phyloP scores from a whole-genome alignment of 1,140 invertebrate species.

The Scaptomyza montana region DNA sequence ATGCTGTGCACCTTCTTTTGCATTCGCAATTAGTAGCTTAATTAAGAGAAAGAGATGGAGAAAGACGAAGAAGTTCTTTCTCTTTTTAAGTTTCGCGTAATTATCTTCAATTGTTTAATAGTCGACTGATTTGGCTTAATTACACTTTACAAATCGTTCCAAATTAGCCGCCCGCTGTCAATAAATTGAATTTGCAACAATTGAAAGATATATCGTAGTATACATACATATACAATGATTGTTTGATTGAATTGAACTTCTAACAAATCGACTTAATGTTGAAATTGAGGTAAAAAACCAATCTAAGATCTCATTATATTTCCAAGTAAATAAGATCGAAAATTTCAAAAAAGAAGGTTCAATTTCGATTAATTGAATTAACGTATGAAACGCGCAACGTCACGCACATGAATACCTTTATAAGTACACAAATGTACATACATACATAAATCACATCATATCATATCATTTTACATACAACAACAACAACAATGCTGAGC shows the following conservation, averaged over 20 bases:
- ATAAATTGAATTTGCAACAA: conserved; percentile 31
- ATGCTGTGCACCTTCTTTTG: not conserved
- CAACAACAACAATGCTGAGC: conserved; percentile 56
- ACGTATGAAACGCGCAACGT: not conserved
- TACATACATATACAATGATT: not conserved
- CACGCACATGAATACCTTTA: conserved; percentile 4
- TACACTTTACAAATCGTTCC: conserved; percentile 16
- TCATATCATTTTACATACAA: conserved; percentile 63
- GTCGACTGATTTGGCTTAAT: conserved; percentile 63
- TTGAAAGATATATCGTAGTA: not conserved
- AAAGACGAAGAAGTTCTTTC: not conserved
- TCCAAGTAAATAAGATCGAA: not conserved
- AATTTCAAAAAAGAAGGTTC: not conserved
- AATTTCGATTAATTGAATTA: no score
- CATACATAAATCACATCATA: conserved; percentile 9
- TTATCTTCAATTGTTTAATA: conserved; percentile 75
- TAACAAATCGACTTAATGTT: not conserved
- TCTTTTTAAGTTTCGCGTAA: conserved; percentile 55
- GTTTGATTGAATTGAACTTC: conserved; percentile 7
- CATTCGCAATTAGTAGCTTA: conserved; percentile 35
- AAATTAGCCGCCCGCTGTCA: conserved; percentile 10
- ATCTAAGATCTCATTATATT: not conserved
- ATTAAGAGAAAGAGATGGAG: not conserved
- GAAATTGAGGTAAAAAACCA: not conserved
- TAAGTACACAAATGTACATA: not conserved